Percentiles rank a stretch among this genome's conserved stretches.
Conservation (phyloP, 1,140 invertebrate species). For the Paralvinella palmiformis region DNA sequence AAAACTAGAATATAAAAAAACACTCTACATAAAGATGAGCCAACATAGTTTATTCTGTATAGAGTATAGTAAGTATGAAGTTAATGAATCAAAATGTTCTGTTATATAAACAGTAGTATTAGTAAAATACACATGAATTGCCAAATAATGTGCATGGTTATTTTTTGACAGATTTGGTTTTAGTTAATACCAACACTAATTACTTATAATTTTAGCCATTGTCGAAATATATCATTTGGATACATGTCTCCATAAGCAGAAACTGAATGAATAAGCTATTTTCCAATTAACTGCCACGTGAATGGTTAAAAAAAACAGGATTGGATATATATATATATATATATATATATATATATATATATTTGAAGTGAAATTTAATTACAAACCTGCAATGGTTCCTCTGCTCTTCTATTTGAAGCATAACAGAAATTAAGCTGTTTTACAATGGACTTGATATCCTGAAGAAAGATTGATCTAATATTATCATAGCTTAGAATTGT, state of each 20-base stretch:
- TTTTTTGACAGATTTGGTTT: neutral
- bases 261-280: too few species aligned
- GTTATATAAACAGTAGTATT: neutral
- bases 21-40: too few species aligned
- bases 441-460: slow-evolving; percentile 1
- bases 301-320: too few species aligned
- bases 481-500: neutral
- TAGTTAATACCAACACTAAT: neutral
- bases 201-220: too few species aligned
- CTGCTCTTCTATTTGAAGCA: slow-evolving; percentile 22
- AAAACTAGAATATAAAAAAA: slow-evolving; percentile 57
- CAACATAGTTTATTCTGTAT: too few species aligned
- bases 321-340: too few species aligned
- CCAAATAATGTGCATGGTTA: neutral
- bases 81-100: neutral
- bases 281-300: too few species aligned
- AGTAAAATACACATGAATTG: neutral
- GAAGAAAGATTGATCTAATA: slow-evolving; percentile 3
- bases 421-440: slow-evolving; percentile 20
- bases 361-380: too few species aligned
- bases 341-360: too few species aligned
- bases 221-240: too few species aligned
- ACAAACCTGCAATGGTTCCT: neutral
- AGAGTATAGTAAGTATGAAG: too few species aligned
- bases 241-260: too few species aligned